phyloP scores from a whole-genome alignment of 2,113 vertebrate genomes.

The Oryzias melastigma region DNA sequence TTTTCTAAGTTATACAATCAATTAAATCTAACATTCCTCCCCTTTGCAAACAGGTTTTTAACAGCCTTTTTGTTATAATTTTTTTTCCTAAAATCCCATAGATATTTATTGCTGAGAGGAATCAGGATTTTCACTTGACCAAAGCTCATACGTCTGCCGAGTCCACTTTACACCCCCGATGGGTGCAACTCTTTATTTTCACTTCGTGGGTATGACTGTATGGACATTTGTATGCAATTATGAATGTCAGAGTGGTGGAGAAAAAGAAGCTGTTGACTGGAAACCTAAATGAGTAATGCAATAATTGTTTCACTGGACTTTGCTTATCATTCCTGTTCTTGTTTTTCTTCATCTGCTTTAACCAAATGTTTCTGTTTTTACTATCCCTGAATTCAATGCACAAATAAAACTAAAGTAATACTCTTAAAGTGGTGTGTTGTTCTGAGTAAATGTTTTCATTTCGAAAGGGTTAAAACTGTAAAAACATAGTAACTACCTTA shows the following conservation, averaged over 20 bases:
- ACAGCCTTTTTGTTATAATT: no score
- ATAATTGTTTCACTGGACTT: constrained; percentile 45
- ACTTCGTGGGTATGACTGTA: constrained; percentile 56
- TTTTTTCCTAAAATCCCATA: not conserved
- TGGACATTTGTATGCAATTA: constrained; percentile 58
- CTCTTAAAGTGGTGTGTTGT: not conserved
- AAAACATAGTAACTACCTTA: no score
- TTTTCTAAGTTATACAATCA: no score
- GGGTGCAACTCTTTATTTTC: constrained; percentile 56
- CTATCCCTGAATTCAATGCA: constrained; percentile 27
- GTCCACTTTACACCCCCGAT: constrained; percentile 51
- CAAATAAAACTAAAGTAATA: constrained; percentile 36
- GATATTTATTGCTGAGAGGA: constrained; percentile 31
- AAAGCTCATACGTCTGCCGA: constrained; percentile 36
- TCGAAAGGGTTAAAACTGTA: no score
- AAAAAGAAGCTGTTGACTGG: constrained; percentile 52
- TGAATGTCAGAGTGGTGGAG: constrained; percentile 51
- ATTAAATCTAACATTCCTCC: no score
- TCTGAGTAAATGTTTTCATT: no score
- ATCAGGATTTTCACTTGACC: constrained; percentile 49
- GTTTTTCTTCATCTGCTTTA: constrained; percentile 31
- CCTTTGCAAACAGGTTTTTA: no score
- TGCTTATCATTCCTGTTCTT: constrained; percentile 40
- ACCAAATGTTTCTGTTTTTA: constrained; percentile 15
- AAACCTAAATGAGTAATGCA: constrained; percentile 50